phyloP scores from a whole-genome alignment of 2,113 vertebrate genomes.

The Scolopax mira region DNA sequence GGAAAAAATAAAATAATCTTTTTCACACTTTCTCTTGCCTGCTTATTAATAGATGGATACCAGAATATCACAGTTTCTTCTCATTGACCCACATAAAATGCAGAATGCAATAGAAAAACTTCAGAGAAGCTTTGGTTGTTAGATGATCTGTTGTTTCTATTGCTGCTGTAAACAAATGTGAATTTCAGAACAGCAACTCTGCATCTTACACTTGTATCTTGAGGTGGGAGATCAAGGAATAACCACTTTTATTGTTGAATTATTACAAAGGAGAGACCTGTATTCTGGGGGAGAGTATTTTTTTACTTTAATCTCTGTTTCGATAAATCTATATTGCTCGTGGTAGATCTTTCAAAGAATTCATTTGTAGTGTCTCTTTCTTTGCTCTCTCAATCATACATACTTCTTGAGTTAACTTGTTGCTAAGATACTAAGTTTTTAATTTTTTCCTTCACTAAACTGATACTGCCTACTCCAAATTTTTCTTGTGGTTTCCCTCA shows the following conservation, averaged over 20 bases:
- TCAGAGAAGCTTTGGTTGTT: neutral
- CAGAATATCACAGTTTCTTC: neutral
- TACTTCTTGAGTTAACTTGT: neutral
- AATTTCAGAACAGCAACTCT: neutral
- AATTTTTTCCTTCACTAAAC: neutral
- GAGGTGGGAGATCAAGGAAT: neutral
- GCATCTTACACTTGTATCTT: neutral
- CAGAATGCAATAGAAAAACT: neutral
- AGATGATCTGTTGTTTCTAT: neutral
- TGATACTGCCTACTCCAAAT: neutral
- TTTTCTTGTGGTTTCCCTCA: neutral
- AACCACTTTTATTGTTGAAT: neutral
- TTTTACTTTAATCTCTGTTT: neutral
- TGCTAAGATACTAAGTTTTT: neutral
- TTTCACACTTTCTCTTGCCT: neutral
- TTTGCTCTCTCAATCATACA: neutral
- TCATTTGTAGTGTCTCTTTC: neutral
- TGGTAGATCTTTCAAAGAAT: neutral
- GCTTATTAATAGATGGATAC: neutral
- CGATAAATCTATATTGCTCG: neutral
- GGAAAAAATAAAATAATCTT: neutral
- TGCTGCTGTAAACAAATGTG: neutral
- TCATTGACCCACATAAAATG: neutral
- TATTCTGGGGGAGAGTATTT: neutral
- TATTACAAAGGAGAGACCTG: neutral